Percentiles rank a stretch among this genome's conserved stretches.
Evolutionary conservation across 2,888 invertebrate species (phyloP).

Genomic region (Epinotia bilunana): DNA sequence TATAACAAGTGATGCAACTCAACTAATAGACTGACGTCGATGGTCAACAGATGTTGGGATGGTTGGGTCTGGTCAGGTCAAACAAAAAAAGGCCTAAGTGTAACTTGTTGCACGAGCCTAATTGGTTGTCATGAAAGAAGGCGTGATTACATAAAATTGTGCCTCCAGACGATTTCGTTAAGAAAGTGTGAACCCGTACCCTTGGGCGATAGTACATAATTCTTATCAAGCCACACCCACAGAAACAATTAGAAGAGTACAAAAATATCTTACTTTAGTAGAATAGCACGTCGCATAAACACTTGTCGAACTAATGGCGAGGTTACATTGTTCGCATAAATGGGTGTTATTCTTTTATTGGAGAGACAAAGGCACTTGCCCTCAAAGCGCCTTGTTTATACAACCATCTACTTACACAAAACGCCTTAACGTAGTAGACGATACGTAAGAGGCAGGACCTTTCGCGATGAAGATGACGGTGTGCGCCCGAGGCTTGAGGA

Average conservation of each 20-base stretch:
- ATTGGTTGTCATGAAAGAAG: too few relatives aligned
- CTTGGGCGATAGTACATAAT: too few relatives aligned
- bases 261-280: background rate
- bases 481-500: slow-evolving; percentile 22
- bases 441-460: background rate
- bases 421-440: slow-evolving; percentile 4
- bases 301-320: background rate
- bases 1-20: too few relatives aligned
- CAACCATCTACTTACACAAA: slow-evolving; percentile 57
- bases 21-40: too few relatives aligned
- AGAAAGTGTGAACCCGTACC: too few relatives aligned
- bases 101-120: too few relatives aligned
- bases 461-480: background rate
- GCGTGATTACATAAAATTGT: too few relatives aligned
- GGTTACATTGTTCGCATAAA: slow-evolving; percentile 73
- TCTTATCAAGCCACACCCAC: background rate
- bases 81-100: too few relatives aligned
- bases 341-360: slow-evolving; percentile 83
- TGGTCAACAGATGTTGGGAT: too few relatives aligned
- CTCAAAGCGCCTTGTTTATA: slow-evolving; percentile 79
- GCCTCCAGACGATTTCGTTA: too few relatives aligned
- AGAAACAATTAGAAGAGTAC: background rate
- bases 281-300: background rate
- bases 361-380: slow-evolving; percentile 79
- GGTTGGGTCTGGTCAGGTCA: too few relatives aligned